Percentiles rank a stretch among this genome's conserved stretches.
Evolutionary conservation across 2,888 invertebrate species (phyloP).

Genomic region (Epistrophella euchroma): DNA sequence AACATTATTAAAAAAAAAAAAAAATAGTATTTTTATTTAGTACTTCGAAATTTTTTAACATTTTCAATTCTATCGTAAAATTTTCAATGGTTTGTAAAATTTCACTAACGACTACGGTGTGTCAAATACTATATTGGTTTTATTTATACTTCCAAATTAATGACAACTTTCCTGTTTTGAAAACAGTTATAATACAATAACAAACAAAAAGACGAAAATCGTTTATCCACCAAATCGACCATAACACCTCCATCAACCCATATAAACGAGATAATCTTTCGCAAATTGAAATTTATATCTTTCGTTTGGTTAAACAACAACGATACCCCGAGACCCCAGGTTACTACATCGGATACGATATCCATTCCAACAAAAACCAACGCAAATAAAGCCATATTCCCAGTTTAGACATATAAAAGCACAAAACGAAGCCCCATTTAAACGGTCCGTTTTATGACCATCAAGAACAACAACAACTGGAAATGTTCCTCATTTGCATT

Average conservation of each 20-base stretch:
- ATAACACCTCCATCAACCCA: constrained; percentile 68
- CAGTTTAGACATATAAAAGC: constrained; percentile 6
- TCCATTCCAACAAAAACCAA: too few species aligned
- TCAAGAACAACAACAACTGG: constrained; percentile 52
- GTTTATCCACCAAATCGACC: constrained; percentile 56
- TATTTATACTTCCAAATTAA: background rate
- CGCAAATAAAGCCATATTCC: constrained; percentile 59
- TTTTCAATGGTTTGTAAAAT: too few species aligned
- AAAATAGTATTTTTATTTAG: too few species aligned
- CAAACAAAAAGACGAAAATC: constrained; percentile 1
- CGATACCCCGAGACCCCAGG: background rate
- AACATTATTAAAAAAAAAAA: too few species aligned
- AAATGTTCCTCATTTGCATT: constrained; percentile 72
- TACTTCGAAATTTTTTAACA: too few species aligned
- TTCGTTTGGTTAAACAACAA: constrained; percentile 14
- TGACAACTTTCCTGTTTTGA: constrained; percentile 3
- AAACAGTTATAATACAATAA: background rate
- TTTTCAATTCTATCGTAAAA: too few species aligned
- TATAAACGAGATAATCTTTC: constrained; percentile 71
- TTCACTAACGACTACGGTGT: background rate
- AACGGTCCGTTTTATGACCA: constrained; percentile 50
- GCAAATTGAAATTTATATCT: constrained; percentile 75
- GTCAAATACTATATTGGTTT: background rate
- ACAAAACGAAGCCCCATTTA: constrained; percentile 67
- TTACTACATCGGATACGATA: too few species aligned